phyloP scores from a whole-genome alignment of 2,113 vertebrate species.

The Pseudonaja textilis region DNA sequence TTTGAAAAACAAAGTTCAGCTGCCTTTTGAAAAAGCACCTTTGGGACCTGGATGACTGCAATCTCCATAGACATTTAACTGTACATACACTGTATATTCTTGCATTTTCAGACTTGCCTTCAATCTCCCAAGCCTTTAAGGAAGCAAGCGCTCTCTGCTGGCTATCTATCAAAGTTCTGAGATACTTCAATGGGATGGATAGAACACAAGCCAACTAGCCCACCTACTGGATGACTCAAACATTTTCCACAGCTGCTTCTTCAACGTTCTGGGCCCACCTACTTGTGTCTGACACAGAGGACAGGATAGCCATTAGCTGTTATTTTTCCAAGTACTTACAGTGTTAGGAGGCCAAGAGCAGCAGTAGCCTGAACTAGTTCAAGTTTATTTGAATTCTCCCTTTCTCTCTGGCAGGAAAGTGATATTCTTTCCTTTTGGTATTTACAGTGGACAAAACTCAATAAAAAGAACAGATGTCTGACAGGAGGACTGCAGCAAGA shows the following conservation, averaged over 20 bases:
- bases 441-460: background rate
- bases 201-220: background rate
- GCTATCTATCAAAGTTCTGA: background rate
- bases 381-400: background rate
- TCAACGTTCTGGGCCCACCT: background rate
- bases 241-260: background rate
- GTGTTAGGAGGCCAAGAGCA: background rate
- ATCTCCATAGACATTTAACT: background rate
- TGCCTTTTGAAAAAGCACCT: background rate
- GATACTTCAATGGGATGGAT: background rate
- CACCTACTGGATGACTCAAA: background rate
- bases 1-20: background rate
- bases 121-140: background rate
- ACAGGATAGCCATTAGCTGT: background rate
- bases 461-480: background rate
- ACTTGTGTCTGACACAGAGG: background rate
- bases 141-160: background rate
- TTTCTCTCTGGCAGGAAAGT: background rate
- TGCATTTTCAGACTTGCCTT: background rate
- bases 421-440: background rate
- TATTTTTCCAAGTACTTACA: background rate
- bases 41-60: background rate
- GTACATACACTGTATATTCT: background rate
- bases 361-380: background rate
- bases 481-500: background rate